Evolutionary conservation across 2,888 invertebrate species (phyloP).

Genomic region (Camponotus fellah): DNA sequence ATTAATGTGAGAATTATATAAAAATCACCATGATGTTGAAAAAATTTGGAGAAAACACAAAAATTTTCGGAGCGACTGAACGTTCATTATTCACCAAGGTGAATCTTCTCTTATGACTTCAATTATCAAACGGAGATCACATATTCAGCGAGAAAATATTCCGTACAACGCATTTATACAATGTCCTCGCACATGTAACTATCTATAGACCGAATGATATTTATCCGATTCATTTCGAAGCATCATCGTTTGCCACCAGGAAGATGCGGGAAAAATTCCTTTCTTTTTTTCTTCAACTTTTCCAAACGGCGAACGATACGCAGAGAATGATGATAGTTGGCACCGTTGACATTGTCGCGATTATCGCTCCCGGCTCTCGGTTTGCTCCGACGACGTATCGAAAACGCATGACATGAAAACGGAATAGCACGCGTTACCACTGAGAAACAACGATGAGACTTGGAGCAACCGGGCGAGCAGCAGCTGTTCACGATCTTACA

Average conservation of each 20-base stretch:
- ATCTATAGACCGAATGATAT: conserved; percentile 66
- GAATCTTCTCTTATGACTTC: neutral
- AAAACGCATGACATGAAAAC: conserved; percentile 25
- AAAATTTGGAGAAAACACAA: neutral
- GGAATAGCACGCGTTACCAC: neutral
- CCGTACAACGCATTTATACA: neutral
- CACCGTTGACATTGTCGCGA: neutral
- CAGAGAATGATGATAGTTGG: neutral
- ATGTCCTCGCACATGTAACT: conserved; percentile 23
- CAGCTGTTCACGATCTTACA: conserved; percentile 19
- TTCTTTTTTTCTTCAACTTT: neutral
- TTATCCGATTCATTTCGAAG: conserved; percentile 45
- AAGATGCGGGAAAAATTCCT: neutral
- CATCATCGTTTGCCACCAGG: neutral
- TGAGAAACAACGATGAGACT: neutral
- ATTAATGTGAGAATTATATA: neutral
- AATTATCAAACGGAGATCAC: conserved; percentile 1
- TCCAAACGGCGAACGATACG: neutral
- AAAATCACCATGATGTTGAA: neutral
- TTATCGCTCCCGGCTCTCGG: neutral
- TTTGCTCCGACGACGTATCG: neutral
- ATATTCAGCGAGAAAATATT: conserved; percentile 23
- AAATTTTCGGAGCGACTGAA: neutral
- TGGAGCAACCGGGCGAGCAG: neutral
- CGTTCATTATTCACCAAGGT: neutral